A percentile compares a stretch with the other conserved stretches of the same genome.
Evolutionary conservation across 2,113 vertebrate genomes (phyloP).

Genomic region (Mesitornis unicolor): DNA sequence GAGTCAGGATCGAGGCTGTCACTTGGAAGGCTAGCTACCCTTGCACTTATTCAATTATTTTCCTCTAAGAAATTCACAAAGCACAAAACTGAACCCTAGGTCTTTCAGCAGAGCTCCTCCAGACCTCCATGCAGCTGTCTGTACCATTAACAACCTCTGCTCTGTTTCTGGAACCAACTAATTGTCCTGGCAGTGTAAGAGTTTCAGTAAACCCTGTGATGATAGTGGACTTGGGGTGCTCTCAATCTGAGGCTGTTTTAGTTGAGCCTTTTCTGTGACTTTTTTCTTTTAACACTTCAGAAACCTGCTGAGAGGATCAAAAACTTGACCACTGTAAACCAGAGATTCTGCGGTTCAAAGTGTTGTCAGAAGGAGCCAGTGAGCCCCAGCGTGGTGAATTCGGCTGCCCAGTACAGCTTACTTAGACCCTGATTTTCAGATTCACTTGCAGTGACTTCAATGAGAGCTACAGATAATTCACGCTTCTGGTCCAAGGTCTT

Average conservation of each 20-base stretch:
- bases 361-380: neutral
- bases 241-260: neutral
- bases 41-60: rapidly evolving
- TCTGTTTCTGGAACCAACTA: neutral
- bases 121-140: neutral
- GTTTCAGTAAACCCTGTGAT: neutral
- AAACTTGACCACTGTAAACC: neutral
- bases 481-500: neutral
- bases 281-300: too few species aligned
- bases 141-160: neutral
- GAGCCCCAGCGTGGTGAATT: neutral
- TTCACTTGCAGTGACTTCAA: neutral
- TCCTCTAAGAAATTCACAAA: neutral
- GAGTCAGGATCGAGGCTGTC: neutral
- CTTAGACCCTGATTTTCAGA: neutral
- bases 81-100: neutral
- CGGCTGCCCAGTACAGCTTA: neutral
- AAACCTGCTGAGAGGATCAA: too few species aligned
- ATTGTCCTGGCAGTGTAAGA: too few species aligned
- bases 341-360: neutral
- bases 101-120: neutral
- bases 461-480: neutral
- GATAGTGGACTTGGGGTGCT: neutral
- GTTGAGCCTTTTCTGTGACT: neutral
- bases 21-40: neutral